Evolutionary conservation across 1,140 invertebrate species (phyloP), one percentile per base, ranked within the genome.

Genomic region (Drosophila novamexicana): DNA sequence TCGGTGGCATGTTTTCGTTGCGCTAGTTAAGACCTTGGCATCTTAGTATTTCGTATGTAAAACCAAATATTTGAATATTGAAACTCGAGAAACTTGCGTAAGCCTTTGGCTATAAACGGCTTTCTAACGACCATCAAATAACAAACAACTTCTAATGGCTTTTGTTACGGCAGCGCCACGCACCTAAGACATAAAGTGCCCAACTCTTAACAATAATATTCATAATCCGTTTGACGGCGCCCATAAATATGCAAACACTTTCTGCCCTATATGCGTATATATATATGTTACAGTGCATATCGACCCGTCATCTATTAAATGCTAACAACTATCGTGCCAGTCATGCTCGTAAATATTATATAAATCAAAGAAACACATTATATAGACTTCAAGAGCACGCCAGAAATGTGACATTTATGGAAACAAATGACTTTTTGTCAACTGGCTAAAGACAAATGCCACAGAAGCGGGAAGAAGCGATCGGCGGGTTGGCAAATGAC

Each of bases 391-490:
- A 85, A 85, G 59, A 77, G 67, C 64, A 56, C 74, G 75, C 70
- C 67, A 65, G 57, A 32, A 56, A 22, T 62, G 14, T 81, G 82
- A 85, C 82, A 73, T 86, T 85, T 79, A 85, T 85, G 82, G 77
- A 86, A 85, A 78, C 67, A 79, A 86, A 85, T 81, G 82, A 72
- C 67, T 81, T 75, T 84, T 78, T 78, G 81, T 78, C 72, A 79
- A 66, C 65, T 37, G 62, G 44, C 65, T 63, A 39, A 52, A 81
- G 61, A 16, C 56, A 56, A 63, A 39, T 63, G 49, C 6, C 18
- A 32, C 0, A 32, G 61, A 2, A 62, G 14, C 7, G 44, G 36
- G 37, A 4, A 16, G 12, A 5, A 14, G 14, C 22, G 16, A 54
- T 40, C 39, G 22, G 16, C 39, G 22, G n/a, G 7, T 16, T 7